Percentiles rank a stretch among this genome's conserved stretches.
phyloP scores from a whole-genome alignment of 2,113 vertebrate genomes.

The Hippocampus barbouri region DNA sequence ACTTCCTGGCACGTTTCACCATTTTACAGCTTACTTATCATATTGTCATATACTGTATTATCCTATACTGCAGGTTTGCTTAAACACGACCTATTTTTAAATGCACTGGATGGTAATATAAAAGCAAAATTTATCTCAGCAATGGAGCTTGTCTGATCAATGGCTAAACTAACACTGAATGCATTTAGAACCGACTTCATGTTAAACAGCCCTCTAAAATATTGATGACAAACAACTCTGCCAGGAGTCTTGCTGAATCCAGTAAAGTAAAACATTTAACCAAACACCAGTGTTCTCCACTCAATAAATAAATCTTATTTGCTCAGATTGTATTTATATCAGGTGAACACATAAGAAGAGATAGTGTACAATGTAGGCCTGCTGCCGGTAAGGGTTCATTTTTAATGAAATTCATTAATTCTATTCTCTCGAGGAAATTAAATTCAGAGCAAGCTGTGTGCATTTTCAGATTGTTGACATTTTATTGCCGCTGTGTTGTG shows the following conservation, averaged over 20 bases:
- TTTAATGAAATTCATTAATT: neutral
- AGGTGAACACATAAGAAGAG: neutral
- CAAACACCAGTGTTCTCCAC: neutral
- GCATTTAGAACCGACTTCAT: neutral
- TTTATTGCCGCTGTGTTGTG: too few relatives aligned
- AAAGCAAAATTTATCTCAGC: neutral
- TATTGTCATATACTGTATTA: neutral
- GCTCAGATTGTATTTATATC: neutral
- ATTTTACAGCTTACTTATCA: neutral
- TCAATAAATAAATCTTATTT: neutral
- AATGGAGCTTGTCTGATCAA: neutral
- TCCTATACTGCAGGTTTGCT: too few relatives aligned
- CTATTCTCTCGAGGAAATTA: neutral
- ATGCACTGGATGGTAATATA: neutral
- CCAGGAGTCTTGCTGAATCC: neutral
- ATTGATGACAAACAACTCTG: slow-evolving; percentile 5
- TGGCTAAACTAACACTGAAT: neutral
- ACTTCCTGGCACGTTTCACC: neutral
- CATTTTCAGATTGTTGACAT: too few relatives aligned
- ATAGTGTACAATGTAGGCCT: neutral
- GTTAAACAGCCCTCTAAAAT: slow-evolving; percentile 7
- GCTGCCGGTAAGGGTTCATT: neutral
- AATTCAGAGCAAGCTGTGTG: too few relatives aligned
- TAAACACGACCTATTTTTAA: neutral
- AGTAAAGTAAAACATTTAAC: neutral